Base-by-base conservation (phyloP, 2,797 vertebrate species). In the Sebastes oblongus region DNA sequence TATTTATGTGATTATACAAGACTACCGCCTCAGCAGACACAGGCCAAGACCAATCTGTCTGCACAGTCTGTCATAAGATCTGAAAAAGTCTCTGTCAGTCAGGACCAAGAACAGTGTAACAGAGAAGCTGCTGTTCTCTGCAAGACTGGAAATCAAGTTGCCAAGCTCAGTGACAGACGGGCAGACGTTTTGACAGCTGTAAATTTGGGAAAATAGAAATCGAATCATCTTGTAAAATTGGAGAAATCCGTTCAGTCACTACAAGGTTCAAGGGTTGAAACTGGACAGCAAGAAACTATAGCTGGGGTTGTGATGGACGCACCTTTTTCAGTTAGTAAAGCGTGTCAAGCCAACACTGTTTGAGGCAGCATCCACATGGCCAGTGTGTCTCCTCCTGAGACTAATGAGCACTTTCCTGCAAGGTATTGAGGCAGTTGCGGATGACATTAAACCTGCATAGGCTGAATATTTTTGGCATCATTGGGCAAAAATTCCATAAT, bases 381-480 rank as follows among this genome's bases (percentile, higher is more conserved):
- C 10, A 18, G 7, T 18, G 0, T 10, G 32, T 64, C 60, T 67
- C 36, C 72, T 24, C 10, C 29, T 18, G 32, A 30, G 46, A 25
- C 30, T 77, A 83, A 80, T 72, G 62, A 76, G 71, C 42, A 72
- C 50, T 75, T 79, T 71, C 56, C 86, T 52, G 24, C 20, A 39
- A 27, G 13, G 24, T 27, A 59, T 7, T 6, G 25, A 61, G 61
- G 58, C 27, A 29, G 52, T 2, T 62, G 55, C 58, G 29, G 62
- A 27, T 60, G 68, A 56, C 60, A 58, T 50, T 50, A 50, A 50
- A 50, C 18, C 18, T 20, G 46, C 46, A 50, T 4, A 20, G 46
- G 46, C 18, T 20, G 46, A 50, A 50, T 20, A 20, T 50, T 50
- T 50, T 50, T 50, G 46, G 46, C 18, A 50, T 50, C 46, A 50